phyloP scores from a whole-genome alignment of 2,888 invertebrate genomes.

The Zele albiditarsus region DNA sequence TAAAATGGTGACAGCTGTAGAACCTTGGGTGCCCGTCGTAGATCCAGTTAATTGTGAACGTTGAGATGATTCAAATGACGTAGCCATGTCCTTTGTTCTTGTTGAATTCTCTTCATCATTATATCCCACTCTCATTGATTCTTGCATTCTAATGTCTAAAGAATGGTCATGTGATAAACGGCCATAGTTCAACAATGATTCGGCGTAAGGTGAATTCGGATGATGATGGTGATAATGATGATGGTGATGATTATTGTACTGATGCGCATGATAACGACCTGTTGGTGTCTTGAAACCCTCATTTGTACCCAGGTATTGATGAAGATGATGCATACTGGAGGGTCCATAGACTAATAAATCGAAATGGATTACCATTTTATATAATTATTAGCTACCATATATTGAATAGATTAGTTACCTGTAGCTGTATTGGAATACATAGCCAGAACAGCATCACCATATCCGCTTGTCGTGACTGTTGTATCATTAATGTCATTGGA shows the following conservation, averaged over 20 bases:
- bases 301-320: conserved; percentile 67
- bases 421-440: conserved; percentile 66
- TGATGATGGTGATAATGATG: conserved; percentile 60
- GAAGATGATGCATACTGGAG: conserved; percentile 67
- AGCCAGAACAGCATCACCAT: conserved; percentile 66
- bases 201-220: conserved; percentile 60
- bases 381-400: background rate
- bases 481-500: conserved; percentile 57
- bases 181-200: conserved; percentile 67
- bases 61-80: conserved; percentile 45
- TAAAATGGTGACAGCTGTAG: conserved; percentile 44
- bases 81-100: conserved; percentile 54
- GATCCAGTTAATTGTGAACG: conserved; percentile 41
- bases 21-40: conserved; percentile 12
- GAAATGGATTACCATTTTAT: background rate
- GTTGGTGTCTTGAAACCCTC: conserved; percentile 66
- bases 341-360: conserved; percentile 61
- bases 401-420: conserved; percentile 49
- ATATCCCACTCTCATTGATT: conserved; percentile 53
- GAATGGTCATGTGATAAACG: conserved; percentile 62
- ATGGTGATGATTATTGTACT: conserved; percentile 59
- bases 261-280: conserved; percentile 64
- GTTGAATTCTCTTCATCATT: conserved; percentile 55
- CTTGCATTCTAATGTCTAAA: conserved; percentile 58
- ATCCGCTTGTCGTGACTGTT: conserved; percentile 57